Base-by-base conservation (phyloP, 2,113 vertebrate species). In the Catharus bicknelli region DNA sequence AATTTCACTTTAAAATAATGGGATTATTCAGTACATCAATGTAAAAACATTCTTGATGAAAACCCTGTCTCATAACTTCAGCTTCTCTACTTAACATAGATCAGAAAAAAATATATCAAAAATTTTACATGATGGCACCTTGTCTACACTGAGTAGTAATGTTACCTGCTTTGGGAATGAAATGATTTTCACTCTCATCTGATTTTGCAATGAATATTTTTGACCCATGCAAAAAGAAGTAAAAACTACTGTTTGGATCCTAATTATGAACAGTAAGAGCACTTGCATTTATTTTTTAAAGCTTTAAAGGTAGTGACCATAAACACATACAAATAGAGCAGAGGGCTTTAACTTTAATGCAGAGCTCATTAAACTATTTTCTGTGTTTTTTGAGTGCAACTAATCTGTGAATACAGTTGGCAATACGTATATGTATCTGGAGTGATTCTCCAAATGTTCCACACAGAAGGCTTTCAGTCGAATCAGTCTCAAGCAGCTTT, bases 361-460 rank as follows among this genome's bases (percentile, higher is more conserved):
- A 88, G 55, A 70, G 70, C 51, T 74, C 79, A 69, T 91, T 83
- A 83, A 93, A 85, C 3, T 19, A 36, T 91, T 93, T 91, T 58
- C 30, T 1, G 3, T 2, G 2, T 27, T 83, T 93, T 68, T 36
- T 74, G 16, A 83, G 22, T 70, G 22, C 19, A 81, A 68, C 14
- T 79, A 36, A 83, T 83, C 62, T 76, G 30, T 73, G 62, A 84
- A 64, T 87, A 76, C 53, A 50, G 10, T 90, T 92, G 61, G 38
- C n/a, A 84, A 79, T 78, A 50, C 16, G 40, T 40, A 50, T 16
- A 48, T 55, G 4, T 48, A 12, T 66, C 48, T 76, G 42, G 88
- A 91, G 21, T 40, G 50, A 76, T 79, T 86, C 51, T 40, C 51
- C 36, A 64, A 67, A 89, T 59, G 19, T 77, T 85, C 75, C 34